phyloP scores from a whole-genome alignment of 2,888 invertebrate genomes.

The Rotaria sp. region DNA sequence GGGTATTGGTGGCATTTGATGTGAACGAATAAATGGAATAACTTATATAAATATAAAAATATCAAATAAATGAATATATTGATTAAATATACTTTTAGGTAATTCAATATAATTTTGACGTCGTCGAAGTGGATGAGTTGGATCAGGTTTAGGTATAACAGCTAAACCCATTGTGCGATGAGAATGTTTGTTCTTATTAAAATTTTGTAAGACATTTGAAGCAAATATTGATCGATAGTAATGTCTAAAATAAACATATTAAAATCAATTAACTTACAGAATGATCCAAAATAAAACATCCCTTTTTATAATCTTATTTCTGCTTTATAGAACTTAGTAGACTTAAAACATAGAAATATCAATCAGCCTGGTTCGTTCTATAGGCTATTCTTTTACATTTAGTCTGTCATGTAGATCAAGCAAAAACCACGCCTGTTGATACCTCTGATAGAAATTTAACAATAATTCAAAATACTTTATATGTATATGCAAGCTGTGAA shows the following conservation, averaged over 20 bases:
- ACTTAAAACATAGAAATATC: too few species aligned
- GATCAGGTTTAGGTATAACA: neutral
- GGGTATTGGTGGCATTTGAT: neutral
- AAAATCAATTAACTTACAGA: neutral
- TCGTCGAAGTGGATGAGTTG: neutral
- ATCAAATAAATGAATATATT: too few species aligned
- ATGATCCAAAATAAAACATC: too few species aligned
- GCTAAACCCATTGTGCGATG: slow-evolving; percentile 22
- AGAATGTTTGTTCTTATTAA: neutral
- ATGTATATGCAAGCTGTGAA: too few species aligned
- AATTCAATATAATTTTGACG: neutral
- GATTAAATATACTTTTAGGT: neutral
- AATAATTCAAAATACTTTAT: too few species aligned
- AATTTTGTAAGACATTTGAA: neutral
- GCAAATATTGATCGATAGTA: neutral
- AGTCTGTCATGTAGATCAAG: too few species aligned
- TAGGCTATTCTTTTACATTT: too few species aligned
- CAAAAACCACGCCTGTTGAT: too few species aligned
- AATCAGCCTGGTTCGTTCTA: too few species aligned
- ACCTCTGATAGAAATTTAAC: too few species aligned
- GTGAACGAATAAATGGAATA: neutral
- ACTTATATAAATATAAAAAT: neutral
- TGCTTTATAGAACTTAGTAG: too few species aligned
- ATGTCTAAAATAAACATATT: neutral
- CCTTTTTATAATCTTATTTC: too few species aligned